Percentiles rank a stretch among this genome's conserved stretches.
Conservation (phyloP, 2,797 vertebrate genomes). For the Aulostomus chinensis region DNA sequence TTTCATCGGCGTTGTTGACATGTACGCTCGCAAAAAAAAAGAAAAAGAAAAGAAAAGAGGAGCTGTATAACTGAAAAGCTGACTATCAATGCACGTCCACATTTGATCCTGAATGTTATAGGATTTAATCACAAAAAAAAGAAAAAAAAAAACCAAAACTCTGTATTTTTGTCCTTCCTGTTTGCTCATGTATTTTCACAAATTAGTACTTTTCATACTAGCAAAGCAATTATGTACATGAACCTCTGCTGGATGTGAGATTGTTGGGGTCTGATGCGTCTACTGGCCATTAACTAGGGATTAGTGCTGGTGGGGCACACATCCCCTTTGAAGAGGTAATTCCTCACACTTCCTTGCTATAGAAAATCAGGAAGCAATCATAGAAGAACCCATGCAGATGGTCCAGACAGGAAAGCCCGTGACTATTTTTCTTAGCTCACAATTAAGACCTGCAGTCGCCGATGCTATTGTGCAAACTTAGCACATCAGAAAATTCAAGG, state of each 20-base stretch:
- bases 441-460: constrained; percentile 49
- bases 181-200: constrained; percentile 10
- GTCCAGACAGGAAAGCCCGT: constrained; percentile 44
- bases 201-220: constrained; percentile 34
- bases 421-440: constrained; percentile 36
- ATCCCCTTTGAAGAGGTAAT: constrained; percentile 72
- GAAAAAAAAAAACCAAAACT: too few species aligned
- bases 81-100: too few species aligned
- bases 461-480: constrained; percentile 41
- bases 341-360: constrained; percentile 69
- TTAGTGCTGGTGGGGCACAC: constrained; percentile 75
- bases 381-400: constrained; percentile 64
- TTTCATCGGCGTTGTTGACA: constrained; percentile 6
- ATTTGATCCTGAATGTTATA: too few species aligned
- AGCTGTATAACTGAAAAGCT: too few species aligned
- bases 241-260: constrained; percentile 57
- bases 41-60: too few species aligned
- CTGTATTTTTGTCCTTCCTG: background rate
- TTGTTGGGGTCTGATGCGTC: constrained; percentile 71
- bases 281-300: constrained; percentile 76
- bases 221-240: constrained; percentile 61
- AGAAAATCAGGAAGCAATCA: constrained; percentile 77
- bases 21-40: too few species aligned
- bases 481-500: constrained; percentile 41
- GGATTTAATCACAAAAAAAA: background rate